A percentile compares a stretch with the other conserved stretches of the same genome.
Conservation (phyloP, 2,113 vertebrate genomes). For the Microtus oregoni region DNA sequence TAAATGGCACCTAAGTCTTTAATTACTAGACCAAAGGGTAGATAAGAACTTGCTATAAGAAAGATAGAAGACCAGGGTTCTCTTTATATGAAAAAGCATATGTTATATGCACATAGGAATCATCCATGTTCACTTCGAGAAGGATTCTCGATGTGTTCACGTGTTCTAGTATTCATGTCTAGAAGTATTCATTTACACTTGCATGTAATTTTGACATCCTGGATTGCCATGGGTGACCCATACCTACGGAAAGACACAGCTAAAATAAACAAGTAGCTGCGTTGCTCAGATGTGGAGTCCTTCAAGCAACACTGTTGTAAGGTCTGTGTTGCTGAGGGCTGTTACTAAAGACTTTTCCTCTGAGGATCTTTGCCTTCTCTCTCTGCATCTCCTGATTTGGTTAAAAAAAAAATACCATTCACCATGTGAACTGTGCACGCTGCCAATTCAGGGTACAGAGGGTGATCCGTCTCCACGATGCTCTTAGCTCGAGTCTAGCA, state of each 20-base stretch:
- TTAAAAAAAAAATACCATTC: neutral
- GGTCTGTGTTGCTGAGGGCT: neutral
- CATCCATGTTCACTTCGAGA: neutral
- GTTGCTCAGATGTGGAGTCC: neutral
- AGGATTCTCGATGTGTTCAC: neutral
- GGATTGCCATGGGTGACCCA: neutral
- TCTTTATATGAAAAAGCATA: neutral
- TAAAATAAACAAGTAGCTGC: constrained; percentile 1
- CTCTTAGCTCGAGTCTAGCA: constrained; percentile 7
- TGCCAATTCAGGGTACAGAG: neutral
- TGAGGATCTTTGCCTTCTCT: neutral
- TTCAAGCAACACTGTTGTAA: neutral
- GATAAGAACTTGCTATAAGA: constrained; percentile 72
- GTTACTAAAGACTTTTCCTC: neutral
- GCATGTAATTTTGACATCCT: neutral
- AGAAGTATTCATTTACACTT: neutral
- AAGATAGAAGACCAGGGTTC: constrained; percentile 56
- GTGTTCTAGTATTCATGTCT: neutral
- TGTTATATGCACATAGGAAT: neutral
- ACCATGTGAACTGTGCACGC: neutral
- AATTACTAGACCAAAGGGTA: constrained; percentile 73
- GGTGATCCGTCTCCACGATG: neutral
- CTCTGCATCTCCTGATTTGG: constrained; percentile 4
- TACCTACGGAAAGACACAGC: neutral
- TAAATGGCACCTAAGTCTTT: constrained; percentile 80